A percentile compares a stretch with the other conserved stretches of the same genome.
phyloP scores from a whole-genome alignment of 2,113 vertebrate genomes.

The Hippoglossus stenolepis region DNA sequence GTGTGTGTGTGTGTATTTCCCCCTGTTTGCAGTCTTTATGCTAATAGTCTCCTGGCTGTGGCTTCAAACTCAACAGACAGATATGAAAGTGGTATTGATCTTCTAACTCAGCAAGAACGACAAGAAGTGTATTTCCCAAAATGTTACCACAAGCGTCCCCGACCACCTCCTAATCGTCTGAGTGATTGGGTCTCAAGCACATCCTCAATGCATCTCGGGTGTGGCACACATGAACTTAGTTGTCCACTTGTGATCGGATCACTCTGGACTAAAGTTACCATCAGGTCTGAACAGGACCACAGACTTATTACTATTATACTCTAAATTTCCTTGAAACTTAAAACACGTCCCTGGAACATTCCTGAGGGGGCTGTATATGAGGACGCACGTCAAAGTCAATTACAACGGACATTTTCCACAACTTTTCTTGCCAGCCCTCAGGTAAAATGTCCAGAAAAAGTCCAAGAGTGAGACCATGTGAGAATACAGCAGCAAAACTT shows the following conservation, averaged over 20 bases:
- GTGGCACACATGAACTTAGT: background rate
- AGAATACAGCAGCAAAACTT: too few relatives aligned
- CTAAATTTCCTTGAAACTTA: background rate
- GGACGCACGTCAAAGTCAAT: background rate
- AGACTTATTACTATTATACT: too few relatives aligned
- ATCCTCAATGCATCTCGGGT: background rate
- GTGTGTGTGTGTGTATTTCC: background rate
- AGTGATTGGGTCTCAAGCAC: background rate
- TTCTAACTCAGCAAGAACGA: background rate
- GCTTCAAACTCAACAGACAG: background rate
- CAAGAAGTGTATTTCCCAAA: background rate
- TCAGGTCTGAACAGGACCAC: too few relatives aligned
- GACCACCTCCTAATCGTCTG: background rate
- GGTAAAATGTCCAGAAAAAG: background rate
- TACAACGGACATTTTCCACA: background rate
- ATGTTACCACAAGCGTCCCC: background rate
- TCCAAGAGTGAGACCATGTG: too few relatives aligned
- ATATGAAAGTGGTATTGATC: background rate
- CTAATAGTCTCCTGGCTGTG: background rate
- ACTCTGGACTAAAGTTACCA: background rate
- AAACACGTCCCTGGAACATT: background rate
- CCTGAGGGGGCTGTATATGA: background rate
- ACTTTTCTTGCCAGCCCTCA: background rate
- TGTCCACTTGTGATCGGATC: background rate
- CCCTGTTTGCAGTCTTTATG: background rate